These are phyloP conservation scores for Phylloscopus trochilus DNA, from an alignment of 2,113 vertebrate genomes.

Conservation along the genomic window DNA sequence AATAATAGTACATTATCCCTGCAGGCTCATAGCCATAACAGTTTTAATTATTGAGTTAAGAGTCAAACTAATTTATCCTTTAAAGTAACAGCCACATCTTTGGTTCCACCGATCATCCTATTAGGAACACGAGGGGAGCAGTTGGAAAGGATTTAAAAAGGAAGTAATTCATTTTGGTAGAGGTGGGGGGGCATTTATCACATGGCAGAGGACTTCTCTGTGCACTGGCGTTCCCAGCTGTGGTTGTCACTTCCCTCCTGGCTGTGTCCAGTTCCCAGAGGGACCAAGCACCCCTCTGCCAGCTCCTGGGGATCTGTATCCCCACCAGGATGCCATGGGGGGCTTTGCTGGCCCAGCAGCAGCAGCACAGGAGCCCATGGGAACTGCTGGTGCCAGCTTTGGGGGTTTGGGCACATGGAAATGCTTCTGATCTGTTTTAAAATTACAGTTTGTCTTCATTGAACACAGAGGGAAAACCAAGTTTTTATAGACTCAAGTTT, in stretches of 20 bases:
- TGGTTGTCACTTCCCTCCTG: background rate
- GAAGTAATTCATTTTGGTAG: conserved; percentile 51
- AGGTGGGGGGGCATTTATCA: background rate
- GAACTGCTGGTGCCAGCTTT: background rate
- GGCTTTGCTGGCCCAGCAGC: background rate
- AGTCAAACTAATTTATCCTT: conserved; percentile 93
- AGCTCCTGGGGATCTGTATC: background rate
- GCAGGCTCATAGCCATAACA: conserved; percentile 93
- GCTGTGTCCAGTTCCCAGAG: background rate
- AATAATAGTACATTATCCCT: conserved; percentile 99
- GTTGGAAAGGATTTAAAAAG: conserved; percentile 58
- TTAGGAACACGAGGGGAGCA: conserved; percentile 54
- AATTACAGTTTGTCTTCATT: background rate
- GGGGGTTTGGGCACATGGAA: background rate
- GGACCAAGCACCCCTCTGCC: background rate
- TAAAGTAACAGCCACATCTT: conserved; percentile 83
- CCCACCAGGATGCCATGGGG: background rate
- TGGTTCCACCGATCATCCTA: conserved; percentile 68
- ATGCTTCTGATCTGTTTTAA: background rate
- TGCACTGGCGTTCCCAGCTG: background rate
- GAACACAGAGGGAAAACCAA: background rate
- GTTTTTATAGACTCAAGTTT: background rate
- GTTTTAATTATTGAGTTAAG: conserved; percentile 99
- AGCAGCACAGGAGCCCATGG: background rate
- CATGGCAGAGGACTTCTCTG: conserved; percentile 16